Conservation (phyloP, 2,113 vertebrate genomes). For the Taxidea taxus region DNA sequence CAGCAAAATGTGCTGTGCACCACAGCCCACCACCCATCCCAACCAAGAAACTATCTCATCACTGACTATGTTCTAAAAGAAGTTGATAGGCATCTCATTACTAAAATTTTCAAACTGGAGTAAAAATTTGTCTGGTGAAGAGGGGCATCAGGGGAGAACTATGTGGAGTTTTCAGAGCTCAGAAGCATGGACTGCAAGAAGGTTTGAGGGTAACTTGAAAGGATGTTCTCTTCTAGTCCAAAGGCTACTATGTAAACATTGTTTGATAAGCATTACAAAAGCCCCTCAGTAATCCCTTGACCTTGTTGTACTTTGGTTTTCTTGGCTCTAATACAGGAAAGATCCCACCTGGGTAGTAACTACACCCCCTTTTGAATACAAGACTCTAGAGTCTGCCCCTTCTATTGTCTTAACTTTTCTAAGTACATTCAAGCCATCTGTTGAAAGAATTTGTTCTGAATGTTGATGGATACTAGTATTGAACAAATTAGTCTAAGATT, state of each 20-base stretch:
- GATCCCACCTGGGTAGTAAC: background rate
- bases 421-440: constrained; percentile 15
- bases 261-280: background rate
- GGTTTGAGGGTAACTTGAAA: background rate
- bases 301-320: background rate
- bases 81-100: background rate
- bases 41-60: background rate
- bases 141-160: background rate
- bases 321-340: background rate
- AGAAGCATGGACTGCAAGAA: background rate
- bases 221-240: background rate
- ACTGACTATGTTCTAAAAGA: background rate
- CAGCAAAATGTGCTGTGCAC: background rate
- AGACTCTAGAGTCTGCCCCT: background rate
- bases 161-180: background rate
- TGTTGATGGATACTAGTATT: background rate
- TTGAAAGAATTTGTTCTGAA: constrained; percentile 38
- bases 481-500: constrained; percentile 30
- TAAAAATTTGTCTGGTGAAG: background rate
- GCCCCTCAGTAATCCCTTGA: background rate
- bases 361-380: background rate
- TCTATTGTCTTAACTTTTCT: background rate
- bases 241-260: background rate
- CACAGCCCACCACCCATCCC: background rate
- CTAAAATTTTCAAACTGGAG: background rate